Percentiles rank a stretch among this genome's conserved stretches.
Evolutionary conservation across 2,888 invertebrate species (phyloP).

Genomic region (Oscheius sp.): DNA sequence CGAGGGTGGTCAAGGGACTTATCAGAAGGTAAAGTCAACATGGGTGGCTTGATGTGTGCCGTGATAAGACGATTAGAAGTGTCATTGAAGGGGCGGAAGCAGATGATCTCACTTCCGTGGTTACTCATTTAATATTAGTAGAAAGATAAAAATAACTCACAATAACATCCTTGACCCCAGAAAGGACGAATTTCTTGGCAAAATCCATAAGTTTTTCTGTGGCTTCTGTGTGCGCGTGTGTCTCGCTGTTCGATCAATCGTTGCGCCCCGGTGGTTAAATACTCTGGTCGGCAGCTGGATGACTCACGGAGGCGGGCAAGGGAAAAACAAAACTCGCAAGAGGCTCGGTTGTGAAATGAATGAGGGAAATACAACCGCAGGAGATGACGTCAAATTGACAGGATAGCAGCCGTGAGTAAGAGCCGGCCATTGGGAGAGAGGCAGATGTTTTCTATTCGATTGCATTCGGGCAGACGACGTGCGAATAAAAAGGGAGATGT

Average conservation of each 20-base stretch:
- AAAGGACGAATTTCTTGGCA: conserved; percentile 46
- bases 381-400: too few relatives aligned
- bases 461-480: too few relatives aligned
- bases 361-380: too few relatives aligned
- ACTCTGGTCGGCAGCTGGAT: conserved; percentile 19
- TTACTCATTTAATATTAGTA: background rate
- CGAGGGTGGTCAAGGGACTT: too few relatives aligned
- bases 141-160: conserved; percentile 38
- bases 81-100: too few relatives aligned
- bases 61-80: background rate
- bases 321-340: conserved; percentile 3
- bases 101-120: too few relatives aligned
- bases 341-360: too few relatives aligned
- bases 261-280: conserved; percentile 28
- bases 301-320: conserved; percentile 28
- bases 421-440: background rate
- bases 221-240: background rate
- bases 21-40: background rate
- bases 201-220: conserved; percentile 18
- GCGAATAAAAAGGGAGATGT: too few relatives aligned
- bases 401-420: background rate
- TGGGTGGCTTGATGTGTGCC: background rate
- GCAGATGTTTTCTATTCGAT: too few relatives aligned
- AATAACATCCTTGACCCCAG: conserved; percentile 53
- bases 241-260: conserved; percentile 18